Evolutionary conservation across 2,888 invertebrate genomes (phyloP), one percentile per base, ranked within the genome.

Genomic region (Apantesis nais): DNA sequence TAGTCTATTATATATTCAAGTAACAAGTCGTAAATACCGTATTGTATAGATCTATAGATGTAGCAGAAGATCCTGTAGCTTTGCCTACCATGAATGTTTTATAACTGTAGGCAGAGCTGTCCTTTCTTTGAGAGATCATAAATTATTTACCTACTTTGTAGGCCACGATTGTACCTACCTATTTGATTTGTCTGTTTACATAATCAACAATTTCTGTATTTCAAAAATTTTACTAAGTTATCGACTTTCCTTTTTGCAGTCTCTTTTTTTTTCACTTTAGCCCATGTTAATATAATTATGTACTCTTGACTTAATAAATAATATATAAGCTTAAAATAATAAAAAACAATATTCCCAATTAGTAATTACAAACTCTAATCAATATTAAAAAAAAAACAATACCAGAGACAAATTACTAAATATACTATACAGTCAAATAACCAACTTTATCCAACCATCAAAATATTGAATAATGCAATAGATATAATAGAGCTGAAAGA

Each of bases 81-180:
- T 75, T 65, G 64, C 71, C 61, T 74, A 65, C 69, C 79, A 81
- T 86, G 76, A 87, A 87, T 86, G 78, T 86, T 86, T 85, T 83
- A 87, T 84, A 68, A 77, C 41, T 72, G 74, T 70, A 76, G 76
- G 75, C 74, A 79, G 74, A 67, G 73, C 77, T 83, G 82, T 80
- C 81, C 77, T 78, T 77, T 78, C 79, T 82, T 79, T 78, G 76
- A 79, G 76, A 81, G 76, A 83, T 83, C 71, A 82, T 87, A 83
- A 81, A 86, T 86, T 87, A 85, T 87, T 86, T 83, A 77, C 74
- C 63, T 70, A 73, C 74, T 70, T 76, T 76, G 73, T 79, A 77
- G 73, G 66, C 74, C 62, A 66, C 66, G 69, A 77, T 75, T 74
- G 74, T 81, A 11, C 48, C 48, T 81, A 11, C 48, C 48, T n/a